Percentiles rank a stretch among this genome's conserved stretches.
Evolutionary conservation across 2,113 vertebrate genomes (phyloP).

Genomic region (Charadrius vociferus): DNA sequence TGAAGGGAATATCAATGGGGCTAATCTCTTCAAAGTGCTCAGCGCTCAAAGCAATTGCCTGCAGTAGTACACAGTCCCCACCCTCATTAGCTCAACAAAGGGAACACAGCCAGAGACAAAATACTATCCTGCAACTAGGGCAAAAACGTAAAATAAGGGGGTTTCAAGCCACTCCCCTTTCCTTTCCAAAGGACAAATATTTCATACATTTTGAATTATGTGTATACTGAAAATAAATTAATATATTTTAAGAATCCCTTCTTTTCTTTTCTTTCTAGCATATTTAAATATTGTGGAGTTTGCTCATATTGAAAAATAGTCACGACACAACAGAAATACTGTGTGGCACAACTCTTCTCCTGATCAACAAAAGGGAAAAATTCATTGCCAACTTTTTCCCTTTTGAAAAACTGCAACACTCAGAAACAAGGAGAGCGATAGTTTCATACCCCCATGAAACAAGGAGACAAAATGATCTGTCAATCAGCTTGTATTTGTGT

Average conservation of each 20-base stretch:
- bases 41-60: slow-evolving; percentile 69
- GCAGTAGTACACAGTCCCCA: slow-evolving; percentile 44
- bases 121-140: neutral
- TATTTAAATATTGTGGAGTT: neutral
- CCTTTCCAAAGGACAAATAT: slow-evolving; percentile 28
- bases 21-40: slow-evolving; percentile 76
- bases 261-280: neutral
- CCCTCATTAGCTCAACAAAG: slow-evolving; percentile 69
- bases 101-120: slow-evolving; percentile 61
- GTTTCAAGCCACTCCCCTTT: slow-evolving; percentile 19
- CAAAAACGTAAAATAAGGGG: slow-evolving; percentile 13
- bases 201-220: slow-evolving; percentile 36
- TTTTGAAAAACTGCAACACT: neutral
- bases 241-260: neutral
- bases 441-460: neutral
- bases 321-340: neutral
- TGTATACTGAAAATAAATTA: neutral
- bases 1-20: slow-evolving; percentile 75
- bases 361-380: neutral
- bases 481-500: neutral
- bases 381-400: neutral
- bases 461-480: neutral
- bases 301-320: neutral
- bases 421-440: neutral
- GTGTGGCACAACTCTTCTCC: neutral